phyloP scores from a whole-genome alignment of 2,113 vertebrate species.

The Numenius arquata region DNA sequence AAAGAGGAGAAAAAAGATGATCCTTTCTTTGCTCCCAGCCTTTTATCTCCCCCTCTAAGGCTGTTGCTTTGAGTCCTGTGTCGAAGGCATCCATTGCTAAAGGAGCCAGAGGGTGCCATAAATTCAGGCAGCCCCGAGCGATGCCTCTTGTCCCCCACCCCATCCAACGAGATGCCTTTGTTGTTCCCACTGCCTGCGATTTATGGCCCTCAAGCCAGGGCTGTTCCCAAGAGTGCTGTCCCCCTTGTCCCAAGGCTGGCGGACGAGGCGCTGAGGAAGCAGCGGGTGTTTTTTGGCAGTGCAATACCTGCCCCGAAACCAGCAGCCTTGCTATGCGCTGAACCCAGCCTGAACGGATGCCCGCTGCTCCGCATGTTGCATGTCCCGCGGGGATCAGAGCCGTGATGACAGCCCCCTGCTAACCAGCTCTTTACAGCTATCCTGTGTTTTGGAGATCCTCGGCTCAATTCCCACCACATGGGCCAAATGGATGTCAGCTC shows the following conservation, averaged over 20 bases:
- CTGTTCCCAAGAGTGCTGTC: neutral
- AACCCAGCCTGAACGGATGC: neutral
- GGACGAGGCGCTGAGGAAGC: neutral
- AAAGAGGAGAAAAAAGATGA: conserved; percentile 29
- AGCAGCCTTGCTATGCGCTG: neutral
- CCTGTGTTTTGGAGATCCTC: neutral
- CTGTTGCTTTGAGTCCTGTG: conserved; percentile 8
- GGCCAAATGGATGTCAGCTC: neutral
- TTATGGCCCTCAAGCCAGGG: neutral
- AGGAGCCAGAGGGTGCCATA: conserved; percentile 52
- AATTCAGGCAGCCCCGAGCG: neutral
- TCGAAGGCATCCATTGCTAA: conserved; percentile 23
- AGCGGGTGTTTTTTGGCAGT: neutral
- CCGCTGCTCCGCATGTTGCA: fast-evolving
- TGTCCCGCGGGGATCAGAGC: neutral
- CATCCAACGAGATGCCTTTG: neutral
- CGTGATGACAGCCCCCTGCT: neutral
- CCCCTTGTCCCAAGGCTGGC: neutral
- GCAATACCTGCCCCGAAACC: neutral
- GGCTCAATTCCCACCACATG: neutral
- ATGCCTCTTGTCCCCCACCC: neutral
- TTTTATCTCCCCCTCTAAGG: conserved; percentile 53
- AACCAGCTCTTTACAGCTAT: neutral
- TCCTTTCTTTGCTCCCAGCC: conserved; percentile 47
- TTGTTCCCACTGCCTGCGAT: neutral